Evolutionary conservation across 2,888 invertebrate species (phyloP), one percentile per base, ranked within the genome.

Genomic region (Villa cingulata): DNA sequence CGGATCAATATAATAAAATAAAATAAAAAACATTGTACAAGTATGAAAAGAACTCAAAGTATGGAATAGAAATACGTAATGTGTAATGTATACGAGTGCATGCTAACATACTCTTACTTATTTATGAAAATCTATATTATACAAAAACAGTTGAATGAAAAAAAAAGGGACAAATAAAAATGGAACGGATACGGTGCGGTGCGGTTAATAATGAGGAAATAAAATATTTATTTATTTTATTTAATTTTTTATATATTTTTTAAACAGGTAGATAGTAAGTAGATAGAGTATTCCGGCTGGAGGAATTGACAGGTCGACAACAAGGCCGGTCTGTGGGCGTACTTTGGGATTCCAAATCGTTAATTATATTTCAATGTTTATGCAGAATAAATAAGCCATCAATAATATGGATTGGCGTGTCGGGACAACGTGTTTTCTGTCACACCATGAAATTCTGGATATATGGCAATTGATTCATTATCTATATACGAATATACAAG

Each of bases 351-450:
- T 50, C 50, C 49, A 55, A 56, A 56, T 57, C 55, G 56, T 57
- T 57, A 57, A 57, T 56, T 56, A 57, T 56, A 55, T 56, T 56
- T 50, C 57, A 57, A 53, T 57, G 56, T 55, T 57, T 56, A 53
- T 55, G 57, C 56, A 57, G 54, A 56, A 57, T 57, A 57, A 56
- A 57, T 56, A 57, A 57, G 57, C 55, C 54, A 57, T 57, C 57
- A 57, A 57, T 57, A 57, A 57, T 51, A 47, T 46, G 52, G 53
- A 56, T 55, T 56, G 57, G 56, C 57, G 54, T 57, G 56, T 55
- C 56, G 54, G 55, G 56, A 56, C 57, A 57, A 56, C 57, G 51
- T 56, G 57, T 57, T 57, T 57, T 56, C 55, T 57, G 57, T 57
- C 55, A 57, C 53, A 52, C 52, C 54, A 50, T 53, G 53, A 56